Evolutionary conservation across 2,113 vertebrate genomes (phyloP), one percentile per base, ranked within the genome.

Genomic region (Cheilinus undulatus): DNA sequence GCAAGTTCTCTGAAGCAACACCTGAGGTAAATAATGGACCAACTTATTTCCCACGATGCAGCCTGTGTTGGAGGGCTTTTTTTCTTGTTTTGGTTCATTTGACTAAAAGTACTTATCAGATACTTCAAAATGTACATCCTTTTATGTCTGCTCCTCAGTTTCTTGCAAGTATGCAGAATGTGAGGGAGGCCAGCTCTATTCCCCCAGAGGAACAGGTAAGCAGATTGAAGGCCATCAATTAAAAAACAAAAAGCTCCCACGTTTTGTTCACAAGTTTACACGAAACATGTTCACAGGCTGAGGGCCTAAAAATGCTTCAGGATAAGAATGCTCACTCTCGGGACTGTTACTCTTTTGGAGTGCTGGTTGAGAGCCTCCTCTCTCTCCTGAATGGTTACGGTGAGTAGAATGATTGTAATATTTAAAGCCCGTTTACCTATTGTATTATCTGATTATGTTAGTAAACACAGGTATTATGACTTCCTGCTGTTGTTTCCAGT

Each of bases 151-250:
- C 56, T 70, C n/a, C 59, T 50, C 85, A 99, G 97, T 99, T 99
- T 92, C 94, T 99, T 22, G 68, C 12, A 19, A 96, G 93, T 5
- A 89, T 98, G 69, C 87, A 88, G 76, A 94, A 92, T 0, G 91
- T 95, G 19, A 93, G 96, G 85, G 96, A 97, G 61, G 89, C 90
- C 72, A 92, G 87, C 0, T 94, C 89, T 43, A 38, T 98, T 86
- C 96, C 97, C 20, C 95, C 96, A 0, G 97, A 99, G 86, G 97
- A 99, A 82, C 93, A 82, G 95, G 97, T 99, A 84, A 82, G 79
- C 11, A 9, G 14, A 22, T 73, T 14, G 24, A 64, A 63, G 1
- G 6, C 30, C 3, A 6, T 3, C 7, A 45, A 45, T n/a, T 3
- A 19, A 10, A 2, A 9, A 45, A 40, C 32, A 48, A 49, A 19